Conservation (phyloP, 2,113 vertebrate genomes). For the Ptilonorhynchus violaceus region DNA sequence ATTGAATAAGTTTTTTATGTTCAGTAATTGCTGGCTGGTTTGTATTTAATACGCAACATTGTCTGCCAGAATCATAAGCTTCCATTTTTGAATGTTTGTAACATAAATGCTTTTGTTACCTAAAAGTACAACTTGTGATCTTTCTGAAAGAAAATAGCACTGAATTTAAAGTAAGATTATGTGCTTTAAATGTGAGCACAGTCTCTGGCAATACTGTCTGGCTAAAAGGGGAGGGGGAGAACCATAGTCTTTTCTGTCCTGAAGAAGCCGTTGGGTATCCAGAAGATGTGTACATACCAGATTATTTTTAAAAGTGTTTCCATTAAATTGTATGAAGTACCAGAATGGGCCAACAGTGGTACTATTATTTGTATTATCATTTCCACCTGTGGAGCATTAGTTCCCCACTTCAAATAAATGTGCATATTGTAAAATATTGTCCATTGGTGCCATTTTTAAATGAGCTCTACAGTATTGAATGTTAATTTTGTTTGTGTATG, state of each 20-base stretch:
- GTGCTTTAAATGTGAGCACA: constrained; percentile 48
- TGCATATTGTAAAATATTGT: constrained; percentile 70
- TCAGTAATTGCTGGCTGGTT: constrained; percentile 62
- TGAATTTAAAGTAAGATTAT: constrained; percentile 57
- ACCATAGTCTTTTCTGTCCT: background rate
- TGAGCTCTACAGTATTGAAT: constrained; percentile 27
- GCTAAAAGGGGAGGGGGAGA: constrained; percentile 34
- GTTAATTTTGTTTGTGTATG: constrained; percentile 54
- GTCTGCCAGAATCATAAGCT: constrained; percentile 65
- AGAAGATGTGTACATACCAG: constrained; percentile 30
- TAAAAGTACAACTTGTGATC: constrained; percentile 63
- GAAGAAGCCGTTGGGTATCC: constrained; percentile 31
- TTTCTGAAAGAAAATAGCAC: constrained; percentile 71
- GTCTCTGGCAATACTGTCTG: constrained; percentile 38
- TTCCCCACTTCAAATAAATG: constrained; percentile 64
- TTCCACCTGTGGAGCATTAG: constrained; percentile 60
- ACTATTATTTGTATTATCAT: constrained; percentile 30
- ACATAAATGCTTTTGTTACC: constrained; percentile 66
- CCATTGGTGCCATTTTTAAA: constrained; percentile 61
- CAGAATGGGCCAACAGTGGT: constrained; percentile 24
- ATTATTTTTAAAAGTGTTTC: constrained; percentile 44
- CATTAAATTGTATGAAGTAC: constrained; percentile 58
- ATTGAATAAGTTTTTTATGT: constrained; percentile 70
- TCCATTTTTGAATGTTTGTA: constrained; percentile 71
- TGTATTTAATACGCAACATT: constrained; percentile 66